Percentiles rank a stretch among this genome's conserved stretches.
Evolutionary conservation across 1,140 invertebrate species (phyloP).

Genomic region (Macrobrachium rosenbergii): DNA sequence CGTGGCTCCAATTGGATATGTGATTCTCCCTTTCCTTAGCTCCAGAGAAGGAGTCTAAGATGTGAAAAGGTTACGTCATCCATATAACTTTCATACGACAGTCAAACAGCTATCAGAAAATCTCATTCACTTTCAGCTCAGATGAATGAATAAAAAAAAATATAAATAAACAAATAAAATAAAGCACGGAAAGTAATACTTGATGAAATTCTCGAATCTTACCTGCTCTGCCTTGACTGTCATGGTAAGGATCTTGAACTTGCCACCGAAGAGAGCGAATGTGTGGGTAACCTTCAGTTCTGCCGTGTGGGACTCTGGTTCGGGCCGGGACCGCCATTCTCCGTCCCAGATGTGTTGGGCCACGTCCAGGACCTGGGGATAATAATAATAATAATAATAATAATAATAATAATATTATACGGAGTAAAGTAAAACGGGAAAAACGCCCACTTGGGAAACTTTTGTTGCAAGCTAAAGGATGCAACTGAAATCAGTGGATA

Average conservation of each 20-base stretch:
- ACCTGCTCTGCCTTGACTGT: conserved; percentile 76
- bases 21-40: too few relatives aligned
- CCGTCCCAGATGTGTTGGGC: conserved; percentile 71
- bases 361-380: conserved; percentile 68
- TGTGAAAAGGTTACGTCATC: too few relatives aligned
- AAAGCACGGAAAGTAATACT: background rate
- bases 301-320: conserved; percentile 75
- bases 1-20: too few relatives aligned
- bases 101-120: too few relatives aligned
- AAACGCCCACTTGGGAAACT: background rate
- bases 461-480: background rate
- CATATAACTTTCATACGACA: too few relatives aligned
- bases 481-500: too few relatives aligned
- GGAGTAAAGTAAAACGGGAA: background rate
- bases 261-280: conserved; percentile 74
- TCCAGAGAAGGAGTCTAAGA: too few relatives aligned
- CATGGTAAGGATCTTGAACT: conserved; percentile 73
- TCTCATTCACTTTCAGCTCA: too few relatives aligned
- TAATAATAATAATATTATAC: background rate
- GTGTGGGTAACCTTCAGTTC: conserved; percentile 75
- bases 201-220: conserved; percentile 62
- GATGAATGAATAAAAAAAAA: background rate
- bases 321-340: conserved; percentile 69
- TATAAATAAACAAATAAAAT: background rate
- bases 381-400: background rate